phyloP scores from a whole-genome alignment of 2,113 vertebrate genomes.

The Nettapus auritus region DNA sequence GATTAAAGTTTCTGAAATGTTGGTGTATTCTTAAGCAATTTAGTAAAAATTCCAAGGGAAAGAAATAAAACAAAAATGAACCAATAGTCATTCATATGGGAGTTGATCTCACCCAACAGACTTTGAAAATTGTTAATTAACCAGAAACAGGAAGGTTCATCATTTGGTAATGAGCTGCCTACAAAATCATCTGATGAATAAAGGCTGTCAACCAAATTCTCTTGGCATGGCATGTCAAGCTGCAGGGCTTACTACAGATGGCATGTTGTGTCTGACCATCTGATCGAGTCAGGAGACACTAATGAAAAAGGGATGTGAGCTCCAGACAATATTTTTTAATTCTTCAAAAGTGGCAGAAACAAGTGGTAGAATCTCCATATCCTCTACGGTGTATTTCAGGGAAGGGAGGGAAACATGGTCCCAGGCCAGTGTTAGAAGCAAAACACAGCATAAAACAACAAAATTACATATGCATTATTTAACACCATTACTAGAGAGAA shows the following conservation, averaged over 20 bases:
- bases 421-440: background rate
- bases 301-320: slow-evolving; percentile 2
- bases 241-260: slow-evolving; percentile 51
- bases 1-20: background rate
- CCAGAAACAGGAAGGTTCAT: slow-evolving; percentile 45
- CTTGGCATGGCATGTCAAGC: slow-evolving; percentile 6
- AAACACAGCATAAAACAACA: slow-evolving; percentile 11
- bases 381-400: background rate
- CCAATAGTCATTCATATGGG: background rate
- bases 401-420: background rate
- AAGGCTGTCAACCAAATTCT: slow-evolving; percentile 48
- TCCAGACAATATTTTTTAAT: slow-evolving; percentile 39
- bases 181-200: slow-evolving; percentile 39
- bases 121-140: slow-evolving; percentile 43
- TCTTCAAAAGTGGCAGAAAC: slow-evolving; percentile 43
- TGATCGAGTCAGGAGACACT: slow-evolving; percentile 46
- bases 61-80: background rate
- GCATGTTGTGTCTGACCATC: slow-evolving; percentile 58
- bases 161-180: slow-evolving; percentile 64
- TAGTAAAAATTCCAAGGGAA: background rate
- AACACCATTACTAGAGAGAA: slow-evolving; percentile 58
- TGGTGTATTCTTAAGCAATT: background rate
- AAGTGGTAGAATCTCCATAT: background rate
- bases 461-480: slow-evolving; percentile 67
- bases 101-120: background rate